These are phyloP conservation scores for Serinus canaria DNA, from an alignment of 2,113 vertebrate genomes.

Conservation along the genomic window DNA sequence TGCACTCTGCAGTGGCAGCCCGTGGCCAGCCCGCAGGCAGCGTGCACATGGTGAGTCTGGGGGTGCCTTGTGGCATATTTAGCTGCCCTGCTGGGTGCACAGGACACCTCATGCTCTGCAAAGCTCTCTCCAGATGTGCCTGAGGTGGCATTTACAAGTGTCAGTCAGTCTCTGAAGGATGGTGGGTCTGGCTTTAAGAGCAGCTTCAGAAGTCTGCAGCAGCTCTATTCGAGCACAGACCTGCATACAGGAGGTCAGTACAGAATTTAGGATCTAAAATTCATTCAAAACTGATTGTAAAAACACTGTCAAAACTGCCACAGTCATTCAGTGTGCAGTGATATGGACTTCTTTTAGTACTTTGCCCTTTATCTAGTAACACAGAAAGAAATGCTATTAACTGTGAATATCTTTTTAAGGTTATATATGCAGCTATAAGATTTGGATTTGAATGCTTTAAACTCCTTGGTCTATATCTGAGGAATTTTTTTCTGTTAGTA, in stretches of 20 bases:
- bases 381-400: not conserved
- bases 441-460: not conserved
- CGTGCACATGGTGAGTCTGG: not conserved
- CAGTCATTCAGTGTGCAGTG: fast-evolving
- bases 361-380: not conserved
- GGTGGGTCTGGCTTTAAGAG: not conserved
- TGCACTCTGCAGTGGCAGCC: not conserved
- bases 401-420: not conserved
- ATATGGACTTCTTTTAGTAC: not conserved
- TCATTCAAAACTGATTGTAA: not conserved
- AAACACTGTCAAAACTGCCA: not conserved
- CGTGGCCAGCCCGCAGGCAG: not conserved
- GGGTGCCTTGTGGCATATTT: not conserved
- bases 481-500: not conserved
- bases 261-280: not conserved
- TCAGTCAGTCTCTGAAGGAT: not conserved
- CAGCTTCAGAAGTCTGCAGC: not conserved
- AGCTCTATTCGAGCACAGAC: not conserved
- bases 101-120: not conserved
- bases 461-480: not conserved
- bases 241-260: not conserved
- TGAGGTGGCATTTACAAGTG: not conserved
- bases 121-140: not conserved
- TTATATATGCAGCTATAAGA: not conserved
- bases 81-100: not conserved